Conservation (phyloP, 2,797 vertebrate genomes). For the Chiloscyllium punctatum region DNA sequence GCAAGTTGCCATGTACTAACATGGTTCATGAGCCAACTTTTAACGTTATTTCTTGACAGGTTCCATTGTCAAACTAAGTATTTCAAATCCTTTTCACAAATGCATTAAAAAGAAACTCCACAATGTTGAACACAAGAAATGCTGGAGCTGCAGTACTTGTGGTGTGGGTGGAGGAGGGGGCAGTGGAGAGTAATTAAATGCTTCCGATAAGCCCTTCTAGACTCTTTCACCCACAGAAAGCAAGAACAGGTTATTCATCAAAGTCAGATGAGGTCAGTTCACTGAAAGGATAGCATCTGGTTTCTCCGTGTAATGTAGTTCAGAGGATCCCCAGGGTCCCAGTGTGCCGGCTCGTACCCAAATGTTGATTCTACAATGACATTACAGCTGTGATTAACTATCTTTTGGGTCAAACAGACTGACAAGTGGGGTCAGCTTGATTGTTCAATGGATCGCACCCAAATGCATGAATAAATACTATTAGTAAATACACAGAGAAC, state of each 20-base stretch:
- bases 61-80: neutral
- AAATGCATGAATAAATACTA: neutral
- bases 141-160: neutral
- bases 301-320: neutral
- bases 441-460: neutral
- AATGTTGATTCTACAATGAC: neutral
- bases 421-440: neutral
- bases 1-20: neutral
- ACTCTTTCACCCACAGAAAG: neutral
- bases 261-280: neutral
- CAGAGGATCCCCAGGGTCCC: neutral
- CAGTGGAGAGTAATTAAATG: neutral
- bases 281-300: neutral
- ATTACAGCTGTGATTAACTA: neutral
- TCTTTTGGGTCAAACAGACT: neutral
- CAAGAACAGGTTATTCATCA: neutral
- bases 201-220: neutral
- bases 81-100: neutral
- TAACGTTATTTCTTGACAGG: neutral
- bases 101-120: neutral
- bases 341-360: neutral
- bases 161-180: neutral
- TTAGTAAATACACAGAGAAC: neutral
- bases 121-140: neutral
- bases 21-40: too few species aligned